phyloP scores from a whole-genome alignment of 2,888 invertebrate genomes.

The Omphaloscelis lunosa region DNA sequence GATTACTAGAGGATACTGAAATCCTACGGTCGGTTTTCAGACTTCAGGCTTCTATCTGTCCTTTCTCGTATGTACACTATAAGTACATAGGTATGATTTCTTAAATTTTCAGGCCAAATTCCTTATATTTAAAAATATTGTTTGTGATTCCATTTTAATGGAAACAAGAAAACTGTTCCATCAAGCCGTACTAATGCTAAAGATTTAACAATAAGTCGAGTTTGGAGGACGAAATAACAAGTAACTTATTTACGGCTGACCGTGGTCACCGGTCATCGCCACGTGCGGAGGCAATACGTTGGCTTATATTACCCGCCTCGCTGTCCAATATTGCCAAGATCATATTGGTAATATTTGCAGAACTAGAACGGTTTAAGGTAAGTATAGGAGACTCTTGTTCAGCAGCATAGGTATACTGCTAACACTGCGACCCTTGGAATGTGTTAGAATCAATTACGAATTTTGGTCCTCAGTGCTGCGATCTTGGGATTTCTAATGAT shows the following conservation, averaged over 20 bases:
- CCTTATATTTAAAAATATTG: not conserved
- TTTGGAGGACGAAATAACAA: constrained; percentile 50
- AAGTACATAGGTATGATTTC: not conserved
- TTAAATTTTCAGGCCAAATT: not conserved
- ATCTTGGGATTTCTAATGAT: not conserved
- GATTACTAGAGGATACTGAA: constrained; percentile 1
- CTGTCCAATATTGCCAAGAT: constrained; percentile 23
- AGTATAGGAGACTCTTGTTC: constrained; percentile 1
- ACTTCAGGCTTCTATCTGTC: constrained; percentile 7
- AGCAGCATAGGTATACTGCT: not conserved
- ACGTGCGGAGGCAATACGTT: constrained; percentile 13
- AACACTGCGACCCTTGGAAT: not conserved
- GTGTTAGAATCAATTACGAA: not conserved
- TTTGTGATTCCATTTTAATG: not conserved
- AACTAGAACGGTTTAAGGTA: not conserved
- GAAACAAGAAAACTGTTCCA: constrained; percentile 36
- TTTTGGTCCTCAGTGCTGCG: not conserved
- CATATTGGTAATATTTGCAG: constrained; percentile 23
- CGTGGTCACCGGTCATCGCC: constrained; percentile 29
- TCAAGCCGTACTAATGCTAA: constrained; percentile 48
- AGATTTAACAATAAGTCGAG: constrained; percentile 47
- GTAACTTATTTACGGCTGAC: constrained; percentile 28
- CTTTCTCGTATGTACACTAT: constrained; percentile 7
- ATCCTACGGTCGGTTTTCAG: constrained; percentile 1
- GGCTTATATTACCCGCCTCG: constrained; percentile 13